Conservation (phyloP, 2,888 invertebrate genomes). For the Desoria tigrina region DNA sequence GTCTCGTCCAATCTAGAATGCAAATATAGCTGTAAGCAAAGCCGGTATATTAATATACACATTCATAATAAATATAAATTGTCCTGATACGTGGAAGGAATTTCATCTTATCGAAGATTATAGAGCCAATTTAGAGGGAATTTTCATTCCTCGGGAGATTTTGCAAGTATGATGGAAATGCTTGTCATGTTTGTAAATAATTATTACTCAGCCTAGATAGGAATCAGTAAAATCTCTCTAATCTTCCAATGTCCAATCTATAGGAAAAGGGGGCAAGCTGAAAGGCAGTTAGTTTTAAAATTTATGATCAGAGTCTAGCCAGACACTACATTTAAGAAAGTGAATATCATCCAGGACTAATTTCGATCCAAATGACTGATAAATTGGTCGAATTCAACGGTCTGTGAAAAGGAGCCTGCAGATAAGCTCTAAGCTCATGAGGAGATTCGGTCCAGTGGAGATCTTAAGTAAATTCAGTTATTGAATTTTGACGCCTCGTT, state of each 20-base stretch:
- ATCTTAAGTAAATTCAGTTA: constrained; percentile 1
- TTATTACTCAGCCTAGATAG: constrained; percentile 6
- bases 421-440: background rate
- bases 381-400: background rate
- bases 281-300: background rate
- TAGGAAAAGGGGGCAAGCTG: background rate
- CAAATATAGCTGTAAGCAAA: constrained; percentile 7
- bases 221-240: background rate
- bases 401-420: background rate
- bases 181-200: constrained; percentile 10
- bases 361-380: constrained; percentile 3
- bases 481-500: constrained; percentile 13
- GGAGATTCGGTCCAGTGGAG: constrained; percentile 1
- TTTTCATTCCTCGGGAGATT: constrained; percentile 1
- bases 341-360: constrained; percentile 12
- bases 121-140: background rate
- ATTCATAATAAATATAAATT: constrained; percentile 2
- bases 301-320: background rate
- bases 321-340: background rate
- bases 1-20: too few species aligned
- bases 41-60: constrained; percentile 14
- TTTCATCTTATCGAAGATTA: background rate
- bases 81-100: background rate
- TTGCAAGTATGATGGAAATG: constrained; percentile 8
- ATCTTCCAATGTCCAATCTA: background rate